Conservation (phyloP, 23 tunicate species). For the Phallusia fumigata region DNA sequence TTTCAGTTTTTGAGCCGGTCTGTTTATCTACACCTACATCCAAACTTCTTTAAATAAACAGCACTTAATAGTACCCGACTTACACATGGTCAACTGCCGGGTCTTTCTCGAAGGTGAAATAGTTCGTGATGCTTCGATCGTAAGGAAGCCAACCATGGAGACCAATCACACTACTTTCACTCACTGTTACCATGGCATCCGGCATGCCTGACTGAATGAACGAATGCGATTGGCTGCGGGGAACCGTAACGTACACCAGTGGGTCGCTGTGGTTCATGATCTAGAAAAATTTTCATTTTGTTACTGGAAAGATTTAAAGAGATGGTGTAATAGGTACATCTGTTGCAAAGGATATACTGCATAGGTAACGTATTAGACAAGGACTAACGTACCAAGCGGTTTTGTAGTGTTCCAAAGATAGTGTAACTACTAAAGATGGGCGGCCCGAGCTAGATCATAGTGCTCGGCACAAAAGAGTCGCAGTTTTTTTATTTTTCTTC, state of each 20-base stretch:
- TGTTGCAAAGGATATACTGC: too few relatives aligned
- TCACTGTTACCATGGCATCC: constrained; percentile 87
- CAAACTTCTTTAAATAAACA: too few relatives aligned
- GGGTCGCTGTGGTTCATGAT: constrained; percentile 68
- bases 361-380: too few relatives aligned
- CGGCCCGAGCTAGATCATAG: too few relatives aligned
- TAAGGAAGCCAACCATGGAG: constrained; percentile 90
- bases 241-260: constrained; percentile 77
- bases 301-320: too few relatives aligned
- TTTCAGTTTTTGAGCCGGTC: neutral
- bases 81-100: constrained; percentile 54
- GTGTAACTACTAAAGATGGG: too few relatives aligned
- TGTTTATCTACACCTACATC: neutral
- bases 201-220: constrained; percentile 97
- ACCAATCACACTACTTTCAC: constrained; percentile 86
- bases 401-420: too few relatives aligned
- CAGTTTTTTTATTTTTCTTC: too few relatives aligned
- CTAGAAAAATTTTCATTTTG: constrained; percentile 39
- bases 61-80: too few relatives aligned
- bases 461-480: too few relatives aligned
- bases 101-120: constrained; percentile 90
- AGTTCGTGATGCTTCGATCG: constrained; percentile 74
- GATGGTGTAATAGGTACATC: too few relatives aligned
- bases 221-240: constrained; percentile 86
- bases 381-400: too few relatives aligned